Percentiles rank a stretch among this genome's conserved stretches.
phyloP scores from a whole-genome alignment of 2,797 vertebrate genomes.

The Enteromius afrohamiltoni region DNA sequence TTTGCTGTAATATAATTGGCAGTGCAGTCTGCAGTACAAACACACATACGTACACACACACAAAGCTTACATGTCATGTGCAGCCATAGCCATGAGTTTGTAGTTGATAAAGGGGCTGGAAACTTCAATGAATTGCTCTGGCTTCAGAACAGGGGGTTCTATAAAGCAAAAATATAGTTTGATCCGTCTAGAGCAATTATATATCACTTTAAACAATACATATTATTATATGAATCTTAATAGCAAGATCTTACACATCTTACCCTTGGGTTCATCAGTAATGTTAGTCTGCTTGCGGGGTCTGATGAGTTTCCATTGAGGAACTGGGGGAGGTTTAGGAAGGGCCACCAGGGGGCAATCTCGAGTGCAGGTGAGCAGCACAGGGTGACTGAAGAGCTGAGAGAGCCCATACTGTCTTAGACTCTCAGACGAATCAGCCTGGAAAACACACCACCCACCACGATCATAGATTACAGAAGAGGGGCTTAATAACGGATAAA shows the following conservation, averaged over 20 bases:
- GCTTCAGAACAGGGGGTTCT: conserved; percentile 80
- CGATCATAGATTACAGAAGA: conserved; percentile 31
- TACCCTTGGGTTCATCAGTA: conserved; percentile 87
- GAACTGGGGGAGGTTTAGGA: conserved; percentile 71
- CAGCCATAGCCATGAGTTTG: conserved; percentile 64
- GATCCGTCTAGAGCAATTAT: not conserved
- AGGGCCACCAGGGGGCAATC: conserved; percentile 79
- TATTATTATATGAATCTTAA: not conserved
- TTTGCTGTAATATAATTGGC: not conserved
- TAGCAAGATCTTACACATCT: not conserved
- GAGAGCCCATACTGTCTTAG: conserved; percentile 87
- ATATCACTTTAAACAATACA: not conserved
- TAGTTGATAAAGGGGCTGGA: conserved; percentile 85
- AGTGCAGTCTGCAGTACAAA: not conserved
- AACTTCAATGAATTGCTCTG: conserved; percentile 85
- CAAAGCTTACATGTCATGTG: conserved; percentile 45
- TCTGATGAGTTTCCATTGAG: conserved; percentile 88
- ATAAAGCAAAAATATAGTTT: conserved; percentile 41
- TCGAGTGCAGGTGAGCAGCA: conserved; percentile 86
- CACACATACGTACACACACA: not conserved
- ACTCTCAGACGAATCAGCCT: conserved; percentile 86
- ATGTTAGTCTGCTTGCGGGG: conserved; percentile 76
- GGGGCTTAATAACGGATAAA: conserved; percentile 51
- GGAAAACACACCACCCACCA: conserved; percentile 51
- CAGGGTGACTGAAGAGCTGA: conserved; percentile 82